Base-by-base conservation (phyloP, 1,140 invertebrate genomes). In the Phymorhynchus buccinoides region DNA sequence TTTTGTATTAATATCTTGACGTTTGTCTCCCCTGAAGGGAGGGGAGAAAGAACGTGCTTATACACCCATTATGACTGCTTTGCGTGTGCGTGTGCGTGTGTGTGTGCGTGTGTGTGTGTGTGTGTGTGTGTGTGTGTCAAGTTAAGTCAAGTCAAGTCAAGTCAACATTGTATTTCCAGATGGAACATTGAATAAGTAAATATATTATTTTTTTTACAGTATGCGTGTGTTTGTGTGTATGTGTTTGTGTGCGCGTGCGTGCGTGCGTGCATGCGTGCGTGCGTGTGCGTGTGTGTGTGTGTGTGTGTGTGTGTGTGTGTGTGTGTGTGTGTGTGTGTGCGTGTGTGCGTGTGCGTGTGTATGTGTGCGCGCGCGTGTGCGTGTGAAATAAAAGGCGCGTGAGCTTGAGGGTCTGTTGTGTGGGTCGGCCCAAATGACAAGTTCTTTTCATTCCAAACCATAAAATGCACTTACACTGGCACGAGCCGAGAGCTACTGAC, bases 261-360 rank as follows among this genome's bases (percentile, higher is more conserved):
- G 7, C 62, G 7, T 66, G 62, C 16, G 7, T 66, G 7, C n/a
- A 30, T 66, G 62, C n/a, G 22, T 12, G 71, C 37, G 71, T 75
- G 71, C 37, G 71, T 75, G 71, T 75, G 71, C 37, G 71, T 75
- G 71, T 75, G 71, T 35, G 71, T 75, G 62, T 66, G 62, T 66
- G 62, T 66, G 62, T 66, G 62, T 66, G 62, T 66, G 62, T 66
- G 62, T 66, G 62, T 27, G 62, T 66, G 62, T 66, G 62, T 66
- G 7, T 66, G 62, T 66, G 62, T 66, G 62, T 66, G 62, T 66
- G 62, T 66, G 62, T 66, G 62, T 48, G 44, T 48, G 44, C 18
- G 44, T 48, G 44, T 48, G 44, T 48, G 44, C 18, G 44, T 48
- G 44, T 48, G 44, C 18, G 44, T 48, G 44, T 48, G 44, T 48